phyloP scores from a whole-genome alignment of 2,113 vertebrate genomes.

The Pandion haliaetus region DNA sequence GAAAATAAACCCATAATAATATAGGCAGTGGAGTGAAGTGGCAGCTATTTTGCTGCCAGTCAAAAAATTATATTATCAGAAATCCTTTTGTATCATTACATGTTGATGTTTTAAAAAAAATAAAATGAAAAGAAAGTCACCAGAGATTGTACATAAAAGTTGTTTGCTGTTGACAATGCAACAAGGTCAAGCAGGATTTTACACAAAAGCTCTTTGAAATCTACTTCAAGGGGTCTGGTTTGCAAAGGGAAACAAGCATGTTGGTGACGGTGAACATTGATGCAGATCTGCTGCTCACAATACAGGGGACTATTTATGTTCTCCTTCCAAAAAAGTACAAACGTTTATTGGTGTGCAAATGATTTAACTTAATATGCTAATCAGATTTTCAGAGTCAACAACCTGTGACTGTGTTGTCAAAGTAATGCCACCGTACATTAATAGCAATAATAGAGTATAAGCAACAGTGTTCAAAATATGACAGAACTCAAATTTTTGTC shows the following conservation, averaged over 20 bases:
- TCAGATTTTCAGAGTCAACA: neutral
- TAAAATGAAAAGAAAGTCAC: neutral
- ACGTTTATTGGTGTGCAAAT: neutral
- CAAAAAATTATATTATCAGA: conserved; percentile 30
- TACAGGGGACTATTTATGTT: neutral
- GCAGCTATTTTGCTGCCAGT: conserved; percentile 36
- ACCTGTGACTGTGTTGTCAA: neutral
- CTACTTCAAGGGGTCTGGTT: neutral
- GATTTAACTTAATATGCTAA: neutral
- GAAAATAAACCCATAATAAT: neutral
- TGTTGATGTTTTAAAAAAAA: neutral
- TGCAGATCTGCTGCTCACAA: neutral
- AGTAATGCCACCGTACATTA: neutral
- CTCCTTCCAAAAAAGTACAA: neutral
- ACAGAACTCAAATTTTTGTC: neutral
- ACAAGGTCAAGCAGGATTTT: conserved; percentile 36
- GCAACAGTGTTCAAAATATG: neutral
- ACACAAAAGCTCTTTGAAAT: neutral
- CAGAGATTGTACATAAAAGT: conserved; percentile 7
- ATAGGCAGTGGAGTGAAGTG: neutral
- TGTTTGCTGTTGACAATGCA: conserved; percentile 32
- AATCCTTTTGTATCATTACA: conserved; percentile 20
- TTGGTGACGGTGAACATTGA: neutral
- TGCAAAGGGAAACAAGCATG: neutral
- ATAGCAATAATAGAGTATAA: neutral